Conservation (phyloP, 2,797 vertebrate genomes). For the Microctenopoma stevenorrisi region DNA sequence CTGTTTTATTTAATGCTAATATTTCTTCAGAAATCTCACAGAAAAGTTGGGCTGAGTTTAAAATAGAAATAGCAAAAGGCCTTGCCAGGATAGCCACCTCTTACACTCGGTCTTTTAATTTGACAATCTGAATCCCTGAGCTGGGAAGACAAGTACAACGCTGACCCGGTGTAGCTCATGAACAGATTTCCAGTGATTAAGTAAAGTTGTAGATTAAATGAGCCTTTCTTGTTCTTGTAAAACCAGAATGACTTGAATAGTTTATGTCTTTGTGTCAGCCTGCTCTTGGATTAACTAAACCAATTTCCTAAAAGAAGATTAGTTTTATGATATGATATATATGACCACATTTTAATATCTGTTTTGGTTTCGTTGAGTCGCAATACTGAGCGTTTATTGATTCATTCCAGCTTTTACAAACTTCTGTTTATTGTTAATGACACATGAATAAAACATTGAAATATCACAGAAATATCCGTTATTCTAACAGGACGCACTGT, state of each 20-base stretch:
- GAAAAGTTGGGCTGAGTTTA: slow-evolving; percentile 1
- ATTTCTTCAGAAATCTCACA: slow-evolving; percentile 1
- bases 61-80: slow-evolving; percentile 17
- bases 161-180: slow-evolving; percentile 1
- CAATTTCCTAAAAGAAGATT: neutral
- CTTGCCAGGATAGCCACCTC: neutral
- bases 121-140: neutral
- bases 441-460: neutral
- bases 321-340: neutral
- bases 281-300: slow-evolving; percentile 12
- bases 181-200: neutral
- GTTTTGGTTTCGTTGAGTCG: slow-evolving; percentile 26
- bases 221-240: neutral
- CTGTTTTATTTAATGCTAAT: too few relatives aligned
- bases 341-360: neutral
- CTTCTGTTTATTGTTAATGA: slow-evolving; percentile 14
- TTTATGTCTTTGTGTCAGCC: slow-evolving; percentile 1
- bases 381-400: slow-evolving; percentile 48
- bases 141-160: neutral
- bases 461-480: neutral
- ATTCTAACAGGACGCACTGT: slow-evolving; percentile 8
- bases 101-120: neutral
- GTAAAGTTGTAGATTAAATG: neutral
- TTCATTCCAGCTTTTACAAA: slow-evolving; percentile 20
- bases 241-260: slow-evolving; percentile 7